A percentile compares a stretch with the other conserved stretches of the same genome.
Evolutionary conservation across 2,888 invertebrate species (phyloP).

Genomic region (Sicus ferrugineus): DNA sequence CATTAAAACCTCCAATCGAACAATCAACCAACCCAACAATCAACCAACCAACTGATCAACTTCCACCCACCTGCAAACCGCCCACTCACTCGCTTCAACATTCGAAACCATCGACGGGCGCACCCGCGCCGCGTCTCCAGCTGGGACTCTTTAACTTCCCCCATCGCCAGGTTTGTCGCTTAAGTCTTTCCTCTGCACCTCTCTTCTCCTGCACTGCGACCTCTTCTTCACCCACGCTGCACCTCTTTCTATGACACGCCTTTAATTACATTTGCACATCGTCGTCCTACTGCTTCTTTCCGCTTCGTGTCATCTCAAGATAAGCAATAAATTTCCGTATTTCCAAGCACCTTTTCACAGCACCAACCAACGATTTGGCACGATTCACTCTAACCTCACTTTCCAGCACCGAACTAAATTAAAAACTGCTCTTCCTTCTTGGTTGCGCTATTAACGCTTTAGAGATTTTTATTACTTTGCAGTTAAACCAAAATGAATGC

Average conservation of each 20-base stretch:
- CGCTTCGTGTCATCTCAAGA: no score
- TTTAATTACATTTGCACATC: no score
- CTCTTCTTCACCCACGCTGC: not conserved
- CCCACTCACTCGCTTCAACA: conserved; percentile 16
- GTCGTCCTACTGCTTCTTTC: no score
- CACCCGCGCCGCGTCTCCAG: no score
- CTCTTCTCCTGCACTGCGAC: not conserved
- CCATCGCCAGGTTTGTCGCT: conserved; percentile 64
- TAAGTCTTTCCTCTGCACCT: conserved; percentile 58
- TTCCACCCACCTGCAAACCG: conserved; percentile 18
- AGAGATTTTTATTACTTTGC: not conserved
- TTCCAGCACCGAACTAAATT: not conserved
- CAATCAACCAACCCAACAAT: conserved; percentile 29
- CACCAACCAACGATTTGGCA: not conserved
- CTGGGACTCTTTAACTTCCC: conserved; percentile 60
- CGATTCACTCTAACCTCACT: no score
- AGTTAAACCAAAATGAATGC: not conserved
- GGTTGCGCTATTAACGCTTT: no score
- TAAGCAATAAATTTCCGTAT: not conserved
- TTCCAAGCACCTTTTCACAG: not conserved
- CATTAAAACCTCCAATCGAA: conserved; percentile 22
- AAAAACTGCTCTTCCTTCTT: no score
- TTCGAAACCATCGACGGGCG: no score
- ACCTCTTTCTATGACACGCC: not conserved
- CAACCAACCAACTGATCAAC: no score